Percentiles rank a stretch among this genome's conserved stretches.
phyloP scores from a whole-genome alignment of 2,113 vertebrate species.

The Mystacornis crossleyi region DNA sequence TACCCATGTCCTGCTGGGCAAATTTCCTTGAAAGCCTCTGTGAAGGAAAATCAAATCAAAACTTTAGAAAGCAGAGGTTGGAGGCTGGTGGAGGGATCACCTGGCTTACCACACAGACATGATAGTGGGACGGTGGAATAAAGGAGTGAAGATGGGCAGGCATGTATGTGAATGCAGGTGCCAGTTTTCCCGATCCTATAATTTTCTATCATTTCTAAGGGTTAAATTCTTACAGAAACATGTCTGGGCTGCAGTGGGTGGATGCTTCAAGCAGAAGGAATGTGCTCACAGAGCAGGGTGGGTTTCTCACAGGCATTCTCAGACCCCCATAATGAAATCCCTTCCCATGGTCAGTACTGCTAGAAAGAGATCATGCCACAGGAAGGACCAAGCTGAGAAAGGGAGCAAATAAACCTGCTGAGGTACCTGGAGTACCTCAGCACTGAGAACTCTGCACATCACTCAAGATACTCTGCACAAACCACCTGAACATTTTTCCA shows the following conservation, averaged over 20 bases:
- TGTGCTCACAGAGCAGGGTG: neutral
- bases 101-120: neutral
- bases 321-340: neutral
- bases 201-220: neutral
- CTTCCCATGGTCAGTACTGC: neutral
- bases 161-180: neutral
- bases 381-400: neutral
- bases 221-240: neutral
- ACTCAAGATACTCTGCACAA: neutral
- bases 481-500: neutral
- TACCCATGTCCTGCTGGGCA: constrained; percentile 91
- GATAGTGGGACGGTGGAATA: neutral
- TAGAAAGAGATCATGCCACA: neutral
- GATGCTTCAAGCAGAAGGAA: neutral
- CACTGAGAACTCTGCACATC: neutral
- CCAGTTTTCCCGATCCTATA: neutral
- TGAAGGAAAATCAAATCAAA: neutral
- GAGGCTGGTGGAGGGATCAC: neutral
- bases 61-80: neutral
- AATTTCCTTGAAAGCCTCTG: constrained; percentile 92
- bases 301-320: neutral
- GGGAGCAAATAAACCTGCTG: neutral
- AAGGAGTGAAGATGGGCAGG: neutral
- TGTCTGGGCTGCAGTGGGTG: neutral
- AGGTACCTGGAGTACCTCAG: fast-evolving